Evolutionary conservation across 2,113 vertebrate species (phyloP), one percentile per base, ranked within the genome.

Genomic region (Alosa alosa): DNA sequence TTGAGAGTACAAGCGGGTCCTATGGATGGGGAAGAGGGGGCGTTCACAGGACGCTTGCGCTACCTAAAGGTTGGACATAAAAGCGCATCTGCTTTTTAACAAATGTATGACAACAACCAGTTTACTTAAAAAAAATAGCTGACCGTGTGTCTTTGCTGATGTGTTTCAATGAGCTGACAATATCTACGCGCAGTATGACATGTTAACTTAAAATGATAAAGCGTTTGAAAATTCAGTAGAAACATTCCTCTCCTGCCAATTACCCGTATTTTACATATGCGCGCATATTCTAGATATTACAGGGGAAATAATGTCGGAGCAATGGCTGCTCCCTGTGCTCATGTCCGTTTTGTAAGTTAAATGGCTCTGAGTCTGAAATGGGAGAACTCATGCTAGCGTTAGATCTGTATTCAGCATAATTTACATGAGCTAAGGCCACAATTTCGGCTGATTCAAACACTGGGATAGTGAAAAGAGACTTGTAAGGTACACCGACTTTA

Each of bases 281-380:
- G 87, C 6, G 5, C 45, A 1, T 90, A 90, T 31, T 49, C 0
- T 18, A 6, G 83, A 44, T 82, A 92, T 92, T 94, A 94, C 93
- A 92, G 84, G 60, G 52, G 52, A 36, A 8, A 15, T 25, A 7
- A 3, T 57, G 72, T 82, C 0, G 83, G 87, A 90, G 25, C 86
- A 92, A 91, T 94, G 94, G 94, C 93, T 0, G 90, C 93, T 64
- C 89, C 87, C 92, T 7, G 86, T 84, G 86, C 89, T 41, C 1
- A 36, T 11, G 47, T 22, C 6, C 39, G 47, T 78, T 88, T 60
- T 47, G 18, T 46, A 2, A 87, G 75, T 46, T 50, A 36, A 17
- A 36, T 2, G 11, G 4, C 11, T 25, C 72, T 39, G 41, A 44
- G 31, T 31, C 31, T 31, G 31, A 36, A 75, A 15, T 15, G 6